These are phyloP conservation scores for Rhabdomys pumilio DNA, from an alignment of 2,797 vertebrate genomes.

Conservation along the genomic window DNA sequence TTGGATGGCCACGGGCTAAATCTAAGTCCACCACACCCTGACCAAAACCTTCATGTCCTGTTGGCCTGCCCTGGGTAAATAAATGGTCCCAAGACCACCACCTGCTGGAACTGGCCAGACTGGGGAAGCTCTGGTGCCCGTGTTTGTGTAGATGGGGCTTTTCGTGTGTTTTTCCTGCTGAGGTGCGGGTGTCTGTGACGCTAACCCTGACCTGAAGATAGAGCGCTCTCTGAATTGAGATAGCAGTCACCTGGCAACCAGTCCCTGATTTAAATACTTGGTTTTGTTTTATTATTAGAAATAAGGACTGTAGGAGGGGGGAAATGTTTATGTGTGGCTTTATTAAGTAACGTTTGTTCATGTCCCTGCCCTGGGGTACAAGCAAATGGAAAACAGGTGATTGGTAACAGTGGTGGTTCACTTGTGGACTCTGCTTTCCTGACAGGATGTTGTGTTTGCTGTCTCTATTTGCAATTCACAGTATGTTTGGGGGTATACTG, in stretches of 20 bases:
- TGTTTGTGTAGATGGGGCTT: not conserved
- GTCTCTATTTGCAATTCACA: slow-evolving; percentile 31
- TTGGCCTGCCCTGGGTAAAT: not conserved
- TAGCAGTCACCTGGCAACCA: slow-evolving; percentile 29
- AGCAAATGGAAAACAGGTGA: not conserved
- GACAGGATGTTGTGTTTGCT: slow-evolving; percentile 36
- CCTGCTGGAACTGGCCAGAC: not conserved
- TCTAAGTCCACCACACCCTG: not conserved
- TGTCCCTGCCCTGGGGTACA: slow-evolving; percentile 44
- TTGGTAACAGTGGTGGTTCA: not conserved
- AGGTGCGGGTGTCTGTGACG: not conserved
- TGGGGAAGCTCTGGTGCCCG: not conserved
- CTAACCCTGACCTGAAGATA: not conserved
- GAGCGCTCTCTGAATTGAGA: slow-evolving; percentile 6
- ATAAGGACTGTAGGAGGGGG: slow-evolving; percentile 26
- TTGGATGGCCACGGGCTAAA: not conserved
- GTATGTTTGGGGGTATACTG: not conserved
- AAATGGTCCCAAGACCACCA: not conserved
- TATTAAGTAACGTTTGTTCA: slow-evolving; percentile 44
- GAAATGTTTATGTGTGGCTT: slow-evolving; percentile 48
- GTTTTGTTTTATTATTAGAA: slow-evolving; percentile 41
- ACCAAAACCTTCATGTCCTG: not conserved
- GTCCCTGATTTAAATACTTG: slow-evolving; percentile 60
- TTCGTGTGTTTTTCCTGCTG: not conserved
- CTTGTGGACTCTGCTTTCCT: slow-evolving; percentile 44